A percentile compares a stretch with the other conserved stretches of the same genome.
phyloP scores from a whole-genome alignment of 2,113 vertebrate species.

The Daphoenositta chrysoptera region DNA sequence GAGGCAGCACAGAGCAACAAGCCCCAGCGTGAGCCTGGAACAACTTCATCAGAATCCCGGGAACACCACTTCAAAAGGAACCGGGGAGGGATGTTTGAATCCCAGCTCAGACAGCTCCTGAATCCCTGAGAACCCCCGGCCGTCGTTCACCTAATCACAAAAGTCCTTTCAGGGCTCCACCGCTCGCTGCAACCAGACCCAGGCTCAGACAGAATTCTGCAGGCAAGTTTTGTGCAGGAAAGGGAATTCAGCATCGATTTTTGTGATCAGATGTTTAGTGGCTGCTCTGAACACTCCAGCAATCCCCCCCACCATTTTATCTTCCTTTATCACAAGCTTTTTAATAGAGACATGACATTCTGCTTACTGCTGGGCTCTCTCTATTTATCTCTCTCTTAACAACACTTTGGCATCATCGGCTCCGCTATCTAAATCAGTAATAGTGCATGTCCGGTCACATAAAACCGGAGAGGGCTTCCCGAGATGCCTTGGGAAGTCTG shows the following conservation, averaged over 20 bases:
- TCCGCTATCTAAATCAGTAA: slow-evolving; percentile 59
- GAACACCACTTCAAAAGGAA: background rate
- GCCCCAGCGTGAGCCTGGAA: background rate
- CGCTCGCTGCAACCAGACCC: background rate
- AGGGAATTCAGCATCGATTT: slow-evolving; percentile 45
- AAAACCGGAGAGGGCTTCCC: slow-evolving; percentile 60
- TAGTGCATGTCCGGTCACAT: slow-evolving; percentile 55
- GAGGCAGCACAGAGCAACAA: background rate
- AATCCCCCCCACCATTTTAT: slow-evolving; percentile 50
- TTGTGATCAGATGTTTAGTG: slow-evolving; percentile 52
- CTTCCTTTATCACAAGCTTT: slow-evolving; percentile 69
- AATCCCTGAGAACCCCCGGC: background rate
- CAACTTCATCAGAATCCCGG: slow-evolving; percentile 18
- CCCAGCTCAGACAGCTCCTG: background rate
- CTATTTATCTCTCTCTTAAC: slow-evolving; percentile 68
- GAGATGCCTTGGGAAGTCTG: slow-evolving; percentile 61
- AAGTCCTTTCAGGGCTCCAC: slow-evolving; percentile 13
- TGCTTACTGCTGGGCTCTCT: slow-evolving; percentile 52
- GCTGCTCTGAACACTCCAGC: slow-evolving; percentile 58
- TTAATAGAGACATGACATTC: slow-evolving; percentile 69
- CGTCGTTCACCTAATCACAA: background rate
- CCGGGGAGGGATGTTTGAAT: background rate
- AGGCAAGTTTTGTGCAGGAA: background rate
- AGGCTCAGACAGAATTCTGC: background rate
- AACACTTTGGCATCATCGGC: slow-evolving; percentile 56